These are phyloP conservation scores for Hymenochirus boettgeri DNA, from an alignment of 2,113 vertebrate genomes.

Conservation along the genomic window DNA sequence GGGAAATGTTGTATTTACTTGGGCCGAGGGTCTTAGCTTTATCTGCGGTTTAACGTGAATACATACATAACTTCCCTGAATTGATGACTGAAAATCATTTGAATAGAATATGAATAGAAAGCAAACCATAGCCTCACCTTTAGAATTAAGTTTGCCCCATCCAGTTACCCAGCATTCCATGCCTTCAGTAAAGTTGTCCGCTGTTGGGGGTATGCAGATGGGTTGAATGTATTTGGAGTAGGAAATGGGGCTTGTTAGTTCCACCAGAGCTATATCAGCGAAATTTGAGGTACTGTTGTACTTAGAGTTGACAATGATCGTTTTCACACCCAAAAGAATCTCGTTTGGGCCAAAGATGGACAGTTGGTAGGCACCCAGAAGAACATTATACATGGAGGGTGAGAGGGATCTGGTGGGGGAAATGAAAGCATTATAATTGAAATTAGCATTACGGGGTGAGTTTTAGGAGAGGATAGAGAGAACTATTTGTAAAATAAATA, in stretches of 20 bases:
- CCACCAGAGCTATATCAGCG: slow-evolving; percentile 51
- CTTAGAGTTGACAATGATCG: not conserved
- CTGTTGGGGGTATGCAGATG: slow-evolving; percentile 51
- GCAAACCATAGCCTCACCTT: too few species aligned
- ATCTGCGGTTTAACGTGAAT: too few species aligned
- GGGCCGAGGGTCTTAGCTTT: too few species aligned
- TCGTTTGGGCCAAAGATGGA: not conserved
- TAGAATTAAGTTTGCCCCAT: slow-evolving; percentile 47
- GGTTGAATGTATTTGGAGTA: slow-evolving; percentile 46
- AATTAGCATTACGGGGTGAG: too few species aligned
- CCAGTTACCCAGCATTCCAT: slow-evolving; percentile 52
- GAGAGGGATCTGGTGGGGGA: not conserved
- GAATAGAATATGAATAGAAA: too few species aligned
- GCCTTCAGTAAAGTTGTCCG: slow-evolving; percentile 24
- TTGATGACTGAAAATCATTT: too few species aligned
- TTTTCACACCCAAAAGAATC: not conserved
- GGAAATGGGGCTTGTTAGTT: slow-evolving; percentile 38
- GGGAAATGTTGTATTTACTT: too few species aligned
- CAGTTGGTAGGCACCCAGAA: not conserved
- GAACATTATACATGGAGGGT: not conserved
- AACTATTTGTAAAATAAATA: too few species aligned
- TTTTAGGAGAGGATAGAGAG: too few species aligned
- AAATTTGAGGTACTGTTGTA: not conserved
- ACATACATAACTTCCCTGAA: too few species aligned
- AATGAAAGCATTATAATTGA: too few species aligned